Percentiles rank a stretch among this genome's conserved stretches.
phyloP scores from a whole-genome alignment of 2,888 invertebrate species.

The Octodonta nipae region DNA sequence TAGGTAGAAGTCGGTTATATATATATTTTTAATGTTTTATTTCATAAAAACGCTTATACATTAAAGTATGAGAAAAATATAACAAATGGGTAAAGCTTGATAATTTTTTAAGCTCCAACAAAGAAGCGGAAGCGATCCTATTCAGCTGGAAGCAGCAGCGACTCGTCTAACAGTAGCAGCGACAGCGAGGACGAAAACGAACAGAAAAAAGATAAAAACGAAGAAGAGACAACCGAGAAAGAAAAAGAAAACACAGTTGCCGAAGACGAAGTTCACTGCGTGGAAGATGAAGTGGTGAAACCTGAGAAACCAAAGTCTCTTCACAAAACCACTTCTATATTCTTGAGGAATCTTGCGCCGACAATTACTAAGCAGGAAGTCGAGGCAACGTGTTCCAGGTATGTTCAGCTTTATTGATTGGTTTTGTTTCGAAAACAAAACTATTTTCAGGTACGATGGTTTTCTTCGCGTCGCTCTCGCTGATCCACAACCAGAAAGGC shows the following conservation, averaged over 20 bases:
- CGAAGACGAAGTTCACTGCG: slow-evolving; percentile 26
- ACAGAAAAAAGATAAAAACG: slow-evolving; percentile 26
- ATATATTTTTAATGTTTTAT: too few relatives aligned
- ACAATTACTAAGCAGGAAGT: slow-evolving; percentile 93
- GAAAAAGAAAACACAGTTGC: slow-evolving; percentile 26
- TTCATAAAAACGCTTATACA: too few relatives aligned
- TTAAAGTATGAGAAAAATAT: too few relatives aligned
- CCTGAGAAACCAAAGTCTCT: slow-evolving; percentile 53
- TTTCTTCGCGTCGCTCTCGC: slow-evolving; percentile 91
- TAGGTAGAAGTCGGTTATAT: too few relatives aligned
- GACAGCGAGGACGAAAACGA: slow-evolving; percentile 28
- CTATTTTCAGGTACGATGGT: slow-evolving; percentile 63
- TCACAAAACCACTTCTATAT: slow-evolving; percentile 94
- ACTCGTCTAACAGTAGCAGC: slow-evolving; percentile 32
- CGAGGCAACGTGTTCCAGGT: slow-evolving; percentile 55
- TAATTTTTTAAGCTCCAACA: slow-evolving; percentile 8
- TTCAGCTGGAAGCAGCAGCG: slow-evolving; percentile 40
- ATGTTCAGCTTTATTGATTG: slow-evolving; percentile 4
- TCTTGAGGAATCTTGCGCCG: slow-evolving; percentile 88
- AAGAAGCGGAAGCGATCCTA: slow-evolving; percentile 39
- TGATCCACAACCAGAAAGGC: slow-evolving; percentile 89
- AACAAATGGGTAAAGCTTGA: too few relatives aligned
- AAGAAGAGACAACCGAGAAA: slow-evolving; percentile 27
- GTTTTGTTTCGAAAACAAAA: neutral
- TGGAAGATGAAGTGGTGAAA: slow-evolving; percentile 36